Base-by-base conservation (phyloP, 2,797 vertebrate species). In the Poecilia wingei region DNA sequence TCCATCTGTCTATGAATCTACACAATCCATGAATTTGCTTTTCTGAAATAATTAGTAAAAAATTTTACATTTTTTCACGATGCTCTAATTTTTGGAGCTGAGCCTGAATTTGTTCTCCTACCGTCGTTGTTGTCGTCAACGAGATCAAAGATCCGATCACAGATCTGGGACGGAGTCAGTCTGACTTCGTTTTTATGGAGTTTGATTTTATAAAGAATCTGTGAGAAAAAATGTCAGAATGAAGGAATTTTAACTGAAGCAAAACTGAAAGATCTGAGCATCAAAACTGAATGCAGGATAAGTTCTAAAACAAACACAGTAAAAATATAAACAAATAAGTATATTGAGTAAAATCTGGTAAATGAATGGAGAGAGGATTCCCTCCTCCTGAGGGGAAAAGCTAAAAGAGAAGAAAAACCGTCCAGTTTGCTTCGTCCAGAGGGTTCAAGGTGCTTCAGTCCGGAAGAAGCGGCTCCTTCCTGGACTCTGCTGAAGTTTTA, bases 101-200 rank as follows among this genome's bases (percentile, higher is more conserved):
- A 0, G 1, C 0, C 14, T 49, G 71, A 73, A 33, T 10, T 22
- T 51, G 28, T 33, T 20, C 33, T 36, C 36, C 82, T 49, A 96
- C 96, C 95, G 7, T 96, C 95, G 0, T 90, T 28, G 45, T 96
- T 95, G 84, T 92, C 84, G 78, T 96, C 95, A 0, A 96, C 91
- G 76, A 94, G 75, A 8, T 94, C 86, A 57, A 96, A 96, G 85
- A 96, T 94, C 76, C 93, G 81, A 78, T 95, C 92, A 31, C 95
- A 95, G 68, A 95, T 91, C 45, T 95, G 86, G 3, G 91, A 84
- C 0, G 89, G 93, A 1, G 91, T 92, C 93, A 95, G 89, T 7
- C 31, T 59, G 8, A 85, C 33, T 18, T 87, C 78, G 2, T 28
- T 89, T 55, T 53, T 88, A 86, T 74, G 89, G 10, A 86, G 5